A percentile compares a stretch with the other conserved stretches of the same genome.
These are phyloP conservation scores for Notechis scutatus DNA, from an alignment of 2,113 vertebrate genomes.

Conservation along the genomic window DNA sequence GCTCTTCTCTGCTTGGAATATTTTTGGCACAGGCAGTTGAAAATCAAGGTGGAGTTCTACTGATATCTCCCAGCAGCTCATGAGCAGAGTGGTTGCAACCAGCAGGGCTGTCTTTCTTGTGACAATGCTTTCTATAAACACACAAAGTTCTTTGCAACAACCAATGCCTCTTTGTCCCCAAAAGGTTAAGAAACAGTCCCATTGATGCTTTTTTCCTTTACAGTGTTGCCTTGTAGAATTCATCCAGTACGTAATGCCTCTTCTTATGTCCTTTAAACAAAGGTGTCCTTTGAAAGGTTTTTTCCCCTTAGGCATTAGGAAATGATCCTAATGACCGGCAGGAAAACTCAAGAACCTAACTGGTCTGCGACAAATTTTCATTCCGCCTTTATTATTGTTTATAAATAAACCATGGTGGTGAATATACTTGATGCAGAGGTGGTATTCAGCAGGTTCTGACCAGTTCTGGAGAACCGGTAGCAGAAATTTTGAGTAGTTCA, in stretches of 20 bases:
- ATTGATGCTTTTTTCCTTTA: background rate
- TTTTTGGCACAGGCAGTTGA: background rate
- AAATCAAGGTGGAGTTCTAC: background rate
- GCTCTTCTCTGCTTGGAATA: background rate
- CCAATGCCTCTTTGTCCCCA: accelerated
- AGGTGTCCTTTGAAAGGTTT: background rate
- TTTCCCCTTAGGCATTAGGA: background rate
- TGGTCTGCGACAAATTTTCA: background rate
- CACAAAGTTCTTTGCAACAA: background rate
- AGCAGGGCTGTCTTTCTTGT: background rate
- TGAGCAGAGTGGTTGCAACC: background rate
- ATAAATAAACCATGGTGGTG: background rate
- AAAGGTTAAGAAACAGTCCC: background rate
- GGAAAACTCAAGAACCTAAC: background rate
- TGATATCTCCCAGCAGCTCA: background rate
- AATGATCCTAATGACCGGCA: background rate
- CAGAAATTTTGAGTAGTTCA: no score
- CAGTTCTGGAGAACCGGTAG: no score
- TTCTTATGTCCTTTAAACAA: background rate
- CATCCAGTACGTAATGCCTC: background rate
- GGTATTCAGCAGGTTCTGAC: no score
- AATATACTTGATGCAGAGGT: background rate
- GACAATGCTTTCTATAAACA: background rate
- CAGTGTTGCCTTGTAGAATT: background rate
- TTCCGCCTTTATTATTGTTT: background rate